phyloP scores from a whole-genome alignment of 53 echinoderm and acorn worm species.

The Antedon mediterranea region DNA sequence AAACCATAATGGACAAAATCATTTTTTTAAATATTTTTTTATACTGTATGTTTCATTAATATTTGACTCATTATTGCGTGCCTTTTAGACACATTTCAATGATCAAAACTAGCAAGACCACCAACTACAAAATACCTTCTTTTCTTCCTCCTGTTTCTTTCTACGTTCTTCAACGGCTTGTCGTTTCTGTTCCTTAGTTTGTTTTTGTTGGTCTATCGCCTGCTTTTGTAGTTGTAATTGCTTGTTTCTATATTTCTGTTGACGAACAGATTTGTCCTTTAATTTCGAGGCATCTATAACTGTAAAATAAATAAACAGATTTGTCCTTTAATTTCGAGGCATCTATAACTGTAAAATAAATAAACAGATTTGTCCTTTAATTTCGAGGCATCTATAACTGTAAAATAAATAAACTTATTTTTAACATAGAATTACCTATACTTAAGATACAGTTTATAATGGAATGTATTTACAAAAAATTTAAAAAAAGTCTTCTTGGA shows the following conservation, averaged over 20 bases:
- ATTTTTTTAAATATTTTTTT: too few relatives aligned
- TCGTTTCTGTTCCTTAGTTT: conserved; percentile 42
- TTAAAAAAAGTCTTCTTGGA: too few relatives aligned
- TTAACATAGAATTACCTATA: too few relatives aligned
- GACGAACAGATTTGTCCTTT: conserved; percentile 36
- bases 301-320: conserved; percentile 25
- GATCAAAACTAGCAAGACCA: too few relatives aligned
- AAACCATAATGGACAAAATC: too few relatives aligned
- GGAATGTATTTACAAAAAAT: too few relatives aligned
- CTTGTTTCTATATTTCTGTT: conserved; percentile 24
- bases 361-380: conserved; percentile 38
- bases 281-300: conserved; percentile 91
- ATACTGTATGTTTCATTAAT: too few relatives aligned
- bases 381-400: conserved; percentile 94
- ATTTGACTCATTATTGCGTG: too few relatives aligned
- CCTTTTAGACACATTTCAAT: too few relatives aligned
- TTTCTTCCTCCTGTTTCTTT: conserved; percentile 45
- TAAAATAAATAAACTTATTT: not conserved
- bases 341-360: conserved; percentile 57
- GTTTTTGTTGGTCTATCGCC: conserved; percentile 32
- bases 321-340: conserved; percentile 70
- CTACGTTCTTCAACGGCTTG: conserved; percentile 68
- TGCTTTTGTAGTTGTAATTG: conserved; percentile 47
- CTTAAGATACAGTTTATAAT: too few relatives aligned
- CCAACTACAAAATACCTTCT: conserved; percentile 38